A percentile compares a stretch with the other conserved stretches of the same genome.
phyloP scores from a whole-genome alignment of 2,797 vertebrate species.

The Rhadinocentrus ornatus region DNA sequence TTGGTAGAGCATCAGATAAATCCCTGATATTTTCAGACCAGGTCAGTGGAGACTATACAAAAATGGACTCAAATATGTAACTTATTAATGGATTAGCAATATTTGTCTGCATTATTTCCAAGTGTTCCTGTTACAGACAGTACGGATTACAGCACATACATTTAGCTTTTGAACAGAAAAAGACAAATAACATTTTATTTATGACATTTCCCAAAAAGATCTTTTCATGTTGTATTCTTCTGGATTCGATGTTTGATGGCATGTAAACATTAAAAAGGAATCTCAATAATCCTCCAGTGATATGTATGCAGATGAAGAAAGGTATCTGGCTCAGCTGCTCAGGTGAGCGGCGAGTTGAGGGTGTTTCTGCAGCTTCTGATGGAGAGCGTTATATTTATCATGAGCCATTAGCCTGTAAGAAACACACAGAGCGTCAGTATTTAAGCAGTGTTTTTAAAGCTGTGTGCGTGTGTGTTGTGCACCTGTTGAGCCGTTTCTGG shows the following conservation, averaged over 20 bases:
- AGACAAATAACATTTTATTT: background rate
- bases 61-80: no score
- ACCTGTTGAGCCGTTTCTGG: slow-evolving; percentile 82
- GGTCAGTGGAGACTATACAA: no score
- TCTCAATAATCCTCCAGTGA: background rate
- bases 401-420: slow-evolving; percentile 78
- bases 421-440: slow-evolving; percentile 8
- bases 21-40: no score
- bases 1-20: no score
- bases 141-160: no score
- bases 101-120: no score
- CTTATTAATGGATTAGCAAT: no score
- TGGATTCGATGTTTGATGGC: background rate
- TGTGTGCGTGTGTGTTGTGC: slow-evolving; percentile 18
- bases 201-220: background rate
- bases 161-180: background rate
- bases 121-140: no score
- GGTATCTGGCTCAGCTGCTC: slow-evolving; percentile 13
- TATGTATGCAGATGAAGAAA: no score
- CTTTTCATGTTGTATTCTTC: background rate
- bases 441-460: slow-evolving; percentile 15
- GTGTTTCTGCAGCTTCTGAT: slow-evolving; percentile 82
- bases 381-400: slow-evolving; percentile 75
- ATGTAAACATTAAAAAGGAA: no score
- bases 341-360: slow-evolving; percentile 72